A percentile compares a stretch with the other conserved stretches of the same genome.
Conservation (phyloP, 2,888 invertebrate species). For the Griposia aprilina region DNA sequence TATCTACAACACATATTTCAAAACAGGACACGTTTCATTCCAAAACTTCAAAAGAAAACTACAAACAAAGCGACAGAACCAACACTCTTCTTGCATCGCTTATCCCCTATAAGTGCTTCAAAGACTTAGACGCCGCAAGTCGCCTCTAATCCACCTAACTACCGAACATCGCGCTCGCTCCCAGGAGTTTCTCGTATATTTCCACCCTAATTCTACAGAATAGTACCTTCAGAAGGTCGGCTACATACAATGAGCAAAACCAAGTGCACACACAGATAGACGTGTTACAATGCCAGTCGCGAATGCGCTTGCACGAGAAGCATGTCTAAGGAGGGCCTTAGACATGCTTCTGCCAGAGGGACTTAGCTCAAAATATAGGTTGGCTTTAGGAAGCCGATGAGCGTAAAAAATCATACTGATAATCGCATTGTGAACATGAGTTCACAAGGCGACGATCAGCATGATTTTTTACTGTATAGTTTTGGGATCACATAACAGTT, state of each 20-base stretch:
- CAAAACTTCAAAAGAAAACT: neutral
- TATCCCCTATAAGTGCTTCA: neutral
- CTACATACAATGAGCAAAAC: neutral
- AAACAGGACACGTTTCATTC: neutral
- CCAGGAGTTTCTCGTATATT: constrained; percentile 28
- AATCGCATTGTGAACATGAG: neutral
- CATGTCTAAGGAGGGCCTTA: no score
- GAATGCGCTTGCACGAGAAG: neutral
- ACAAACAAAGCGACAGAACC: neutral
- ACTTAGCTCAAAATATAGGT: no score
- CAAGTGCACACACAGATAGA: neutral
- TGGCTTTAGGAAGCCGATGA: neutral
- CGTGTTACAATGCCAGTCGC: no score
- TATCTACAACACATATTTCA: neutral
- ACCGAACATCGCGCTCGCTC: neutral
- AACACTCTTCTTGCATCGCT: neutral
- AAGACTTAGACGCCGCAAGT: neutral
- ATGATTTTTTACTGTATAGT: no score
- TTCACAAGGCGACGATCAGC: no score
- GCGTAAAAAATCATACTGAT: neutral
- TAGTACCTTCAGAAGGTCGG: neutral
- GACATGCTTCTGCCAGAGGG: no score
- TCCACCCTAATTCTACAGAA: constrained; percentile 28
- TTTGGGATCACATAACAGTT: no score
- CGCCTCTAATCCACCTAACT: constrained; percentile 19